Conservation (phyloP, 2,113 vertebrate species). For the human region GRCh38 chr3:89135501-89136000, state of each 20-base stretch:
- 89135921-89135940: neutral
- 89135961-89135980: neutral
- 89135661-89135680: neutral
- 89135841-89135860: neutral
- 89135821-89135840: neutral
- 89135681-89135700: neutral
- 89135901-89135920: neutral
- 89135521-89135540: neutral
- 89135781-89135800: neutral
- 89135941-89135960: neutral
- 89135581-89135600: neutral
- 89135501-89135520: neutral
- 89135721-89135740: neutral
- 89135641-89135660: neutral
- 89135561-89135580: neutral
- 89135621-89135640: neutral
- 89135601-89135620: neutral
- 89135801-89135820: neutral
- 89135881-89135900: neutral
- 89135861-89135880: neutral
- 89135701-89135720: neutral
- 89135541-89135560: neutral
- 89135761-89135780: neutral
- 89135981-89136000: slow-evolving; percentile 61
- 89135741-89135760: neutral